Percentiles rank a stretch among this genome's conserved stretches.
Conservation (phyloP, 2,797 vertebrate species). For the Channa striata region DNA sequence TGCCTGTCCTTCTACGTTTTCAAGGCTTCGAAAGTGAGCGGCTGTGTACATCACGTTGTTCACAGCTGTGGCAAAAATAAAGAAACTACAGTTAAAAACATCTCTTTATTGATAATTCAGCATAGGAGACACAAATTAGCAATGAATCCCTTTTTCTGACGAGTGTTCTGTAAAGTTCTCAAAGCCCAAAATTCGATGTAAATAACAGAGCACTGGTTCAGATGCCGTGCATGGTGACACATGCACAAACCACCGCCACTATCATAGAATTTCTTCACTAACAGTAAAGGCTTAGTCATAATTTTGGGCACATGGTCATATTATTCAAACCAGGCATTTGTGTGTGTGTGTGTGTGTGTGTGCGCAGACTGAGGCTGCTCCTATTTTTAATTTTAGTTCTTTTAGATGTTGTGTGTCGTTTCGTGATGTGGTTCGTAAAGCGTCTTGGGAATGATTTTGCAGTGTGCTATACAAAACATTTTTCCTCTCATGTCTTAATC, state of each 20-base stretch:
- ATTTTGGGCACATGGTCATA: neutral
- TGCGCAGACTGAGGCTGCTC: neutral
- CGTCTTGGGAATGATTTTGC: neutral
- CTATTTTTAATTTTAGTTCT: neutral
- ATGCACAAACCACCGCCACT: neutral
- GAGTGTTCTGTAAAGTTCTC: no score
- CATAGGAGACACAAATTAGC: neutral
- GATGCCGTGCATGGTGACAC: neutral
- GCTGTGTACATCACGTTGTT: neutral
- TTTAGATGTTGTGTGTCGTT: neutral
- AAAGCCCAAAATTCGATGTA: constrained; percentile 1
- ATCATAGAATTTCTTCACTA: constrained; percentile 14
- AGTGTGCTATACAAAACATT: neutral
- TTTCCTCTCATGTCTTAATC: neutral
- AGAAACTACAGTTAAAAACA: constrained; percentile 1
- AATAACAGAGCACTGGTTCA: constrained; percentile 27
- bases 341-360: neutral
- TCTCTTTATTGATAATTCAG: constrained; percentile 51
- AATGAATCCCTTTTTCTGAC: constrained; percentile 39
- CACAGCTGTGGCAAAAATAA: neutral
- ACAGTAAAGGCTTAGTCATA: constrained; percentile 31
- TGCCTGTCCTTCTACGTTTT: neutral
- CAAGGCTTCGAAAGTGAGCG: no score
- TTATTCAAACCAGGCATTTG: constrained; percentile 29
- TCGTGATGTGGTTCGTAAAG: neutral